phyloP scores from a whole-genome alignment of 2,888 invertebrate species.

The Heliconius cydno region DNA sequence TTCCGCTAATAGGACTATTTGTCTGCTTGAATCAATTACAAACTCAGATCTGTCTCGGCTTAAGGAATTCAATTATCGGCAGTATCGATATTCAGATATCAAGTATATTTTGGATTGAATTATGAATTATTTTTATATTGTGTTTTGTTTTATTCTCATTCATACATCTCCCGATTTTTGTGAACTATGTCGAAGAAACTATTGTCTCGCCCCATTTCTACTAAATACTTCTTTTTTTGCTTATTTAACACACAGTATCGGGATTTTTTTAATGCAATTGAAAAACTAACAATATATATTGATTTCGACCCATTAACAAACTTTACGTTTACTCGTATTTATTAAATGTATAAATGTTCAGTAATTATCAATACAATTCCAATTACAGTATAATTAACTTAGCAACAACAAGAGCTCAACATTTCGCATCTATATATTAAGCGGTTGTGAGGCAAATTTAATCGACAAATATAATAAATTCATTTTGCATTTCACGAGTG shows the following conservation, averaged over 20 bases:
- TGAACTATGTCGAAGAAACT: too few species aligned
- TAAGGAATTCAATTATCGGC: slow-evolving; percentile 30
- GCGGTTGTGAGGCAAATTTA: slow-evolving; percentile 18
- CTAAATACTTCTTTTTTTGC: neutral
- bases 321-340: neutral
- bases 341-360: neutral
- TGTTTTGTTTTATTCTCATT: neutral
- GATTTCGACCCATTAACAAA: neutral
- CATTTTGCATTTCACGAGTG: slow-evolving; percentile 4
- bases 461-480: slow-evolving; percentile 19
- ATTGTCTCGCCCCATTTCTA: neutral
- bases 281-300: neutral
- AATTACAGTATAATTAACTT: slow-evolving; percentile 13
- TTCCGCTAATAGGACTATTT: slow-evolving; percentile 33
- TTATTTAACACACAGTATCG: neutral
- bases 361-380: slow-evolving; percentile 17
- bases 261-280: too few species aligned
- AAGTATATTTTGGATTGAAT: slow-evolving; percentile 8
- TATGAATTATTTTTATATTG: neutral
- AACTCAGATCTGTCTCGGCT: slow-evolving; percentile 25
- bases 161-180: too few species aligned
- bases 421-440: neutral
- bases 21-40: slow-evolving; percentile 35
- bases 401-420: slow-evolving; percentile 20
- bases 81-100: slow-evolving; percentile 27